These are phyloP conservation scores for Cottus gobio DNA, from an alignment of 2,113 vertebrate genomes.

Conservation along the genomic window DNA sequence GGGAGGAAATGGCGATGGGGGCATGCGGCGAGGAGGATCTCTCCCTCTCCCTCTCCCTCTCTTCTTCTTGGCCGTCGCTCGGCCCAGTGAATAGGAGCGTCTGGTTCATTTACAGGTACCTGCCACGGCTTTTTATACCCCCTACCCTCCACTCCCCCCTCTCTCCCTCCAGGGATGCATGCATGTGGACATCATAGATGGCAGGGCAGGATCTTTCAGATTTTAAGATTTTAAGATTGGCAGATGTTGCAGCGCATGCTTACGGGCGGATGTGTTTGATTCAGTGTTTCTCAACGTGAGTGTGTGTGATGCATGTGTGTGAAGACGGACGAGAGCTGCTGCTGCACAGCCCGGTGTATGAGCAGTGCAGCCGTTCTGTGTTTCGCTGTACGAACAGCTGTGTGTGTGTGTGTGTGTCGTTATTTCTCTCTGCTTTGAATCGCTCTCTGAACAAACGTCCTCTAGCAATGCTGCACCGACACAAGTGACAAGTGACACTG, in stretches of 20 bases:
- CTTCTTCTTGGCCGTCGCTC: conserved; percentile 92
- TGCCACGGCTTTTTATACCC: conserved; percentile 69
- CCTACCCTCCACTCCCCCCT: conserved; percentile 20
- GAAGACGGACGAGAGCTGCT: conserved; percentile 43
- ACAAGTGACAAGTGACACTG: conserved; percentile 58
- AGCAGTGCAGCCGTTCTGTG: conserved; percentile 71
- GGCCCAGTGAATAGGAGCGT: conserved; percentile 91
- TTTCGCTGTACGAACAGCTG: conserved; percentile 64
- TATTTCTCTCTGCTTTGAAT: conserved; percentile 56
- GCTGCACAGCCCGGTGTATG: conserved; percentile 68
- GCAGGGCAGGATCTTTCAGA: conserved; percentile 59
- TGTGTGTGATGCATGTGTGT: conserved; percentile 43
- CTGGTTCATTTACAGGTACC: conserved; percentile 97
- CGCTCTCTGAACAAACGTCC: conserved; percentile 59
- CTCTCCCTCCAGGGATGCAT: conserved; percentile 53
- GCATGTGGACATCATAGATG: conserved; percentile 68
- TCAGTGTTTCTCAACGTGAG: conserved; percentile 30
- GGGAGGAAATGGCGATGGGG: conserved; percentile 86
- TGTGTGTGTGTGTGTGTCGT: conserved; percentile 47
- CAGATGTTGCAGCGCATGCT: conserved; percentile 75
- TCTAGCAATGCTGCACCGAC: conserved; percentile 61
- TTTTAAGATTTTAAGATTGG: no score
- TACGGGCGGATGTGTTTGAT: conserved; percentile 52
- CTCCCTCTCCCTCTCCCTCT: conserved; percentile 88
- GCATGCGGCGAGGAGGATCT: conserved; percentile 85